phyloP scores from a whole-genome alignment of 1,140 invertebrate genomes.

The Choristoneura fumiferana region DNA sequence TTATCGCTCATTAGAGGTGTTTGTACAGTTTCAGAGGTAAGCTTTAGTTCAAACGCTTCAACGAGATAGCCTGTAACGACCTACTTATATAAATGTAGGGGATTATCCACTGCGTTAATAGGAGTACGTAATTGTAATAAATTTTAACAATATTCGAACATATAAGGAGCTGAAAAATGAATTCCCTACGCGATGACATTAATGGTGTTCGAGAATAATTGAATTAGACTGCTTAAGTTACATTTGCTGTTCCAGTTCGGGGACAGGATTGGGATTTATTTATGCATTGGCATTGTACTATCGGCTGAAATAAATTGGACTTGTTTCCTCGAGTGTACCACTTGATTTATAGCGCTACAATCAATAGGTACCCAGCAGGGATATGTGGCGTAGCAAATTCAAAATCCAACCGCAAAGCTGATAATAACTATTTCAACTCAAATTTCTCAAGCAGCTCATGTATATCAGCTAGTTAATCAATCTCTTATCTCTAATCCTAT shows the following conservation, averaged over 20 bases:
- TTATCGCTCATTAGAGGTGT: slow-evolving; percentile 42
- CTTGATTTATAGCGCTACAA: slow-evolving; percentile 36
- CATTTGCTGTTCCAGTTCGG: slow-evolving; percentile 2
- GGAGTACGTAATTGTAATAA: too few relatives aligned
- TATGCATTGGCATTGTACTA: slow-evolving; percentile 22
- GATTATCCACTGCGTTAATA: too few relatives aligned
- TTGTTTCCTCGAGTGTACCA: slow-evolving; percentile 30
- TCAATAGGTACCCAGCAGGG: slow-evolving; percentile 32
- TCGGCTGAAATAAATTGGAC: slow-evolving; percentile 30
- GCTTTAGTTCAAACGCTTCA: not conserved
- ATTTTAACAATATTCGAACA: not conserved
- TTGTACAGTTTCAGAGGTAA: slow-evolving; percentile 26
- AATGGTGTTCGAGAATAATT: not conserved
- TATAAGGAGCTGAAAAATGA: too few relatives aligned
- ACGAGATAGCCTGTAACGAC: not conserved
- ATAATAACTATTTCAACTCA: not conserved
- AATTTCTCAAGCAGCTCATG: too few relatives aligned
- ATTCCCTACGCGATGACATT: too few relatives aligned
- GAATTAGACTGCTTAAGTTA: not conserved
- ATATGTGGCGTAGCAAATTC: slow-evolving; percentile 25
- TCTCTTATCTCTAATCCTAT: too few relatives aligned
- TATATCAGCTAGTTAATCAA: too few relatives aligned
- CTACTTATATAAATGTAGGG: too few relatives aligned
- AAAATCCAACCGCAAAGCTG: slow-evolving; percentile 30
- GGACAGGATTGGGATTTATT: slow-evolving; percentile 20